Base-by-base conservation (phyloP, 2,888 invertebrate genomes). In the Thymelicus acteon region DNA sequence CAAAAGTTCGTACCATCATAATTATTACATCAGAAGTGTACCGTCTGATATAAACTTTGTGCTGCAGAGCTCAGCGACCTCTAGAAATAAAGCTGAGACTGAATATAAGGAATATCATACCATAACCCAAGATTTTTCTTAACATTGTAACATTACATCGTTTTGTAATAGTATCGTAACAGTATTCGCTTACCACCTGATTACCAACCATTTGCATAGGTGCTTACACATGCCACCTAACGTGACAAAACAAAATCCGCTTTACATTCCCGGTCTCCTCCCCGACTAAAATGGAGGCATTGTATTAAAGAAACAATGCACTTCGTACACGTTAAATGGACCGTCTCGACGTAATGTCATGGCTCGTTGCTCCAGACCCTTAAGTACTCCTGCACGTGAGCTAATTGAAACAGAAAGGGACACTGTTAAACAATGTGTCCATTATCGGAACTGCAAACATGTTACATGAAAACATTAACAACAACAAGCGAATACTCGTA, bases 341-440 rank as follows among this genome's bases (percentile, higher is more conserved):
- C 63, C 49, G 64, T 54, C 64, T 31, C 52, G 54, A 52, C 64
- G 54, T 19, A 37, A 63, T 63, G 63, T 44, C 60, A 61, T 13
- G 61, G 68, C 60, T 61, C 54, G 67, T 67, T 67, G 40, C 39
- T n/a, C 52, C 52, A 49, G 67, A 61, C 60, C 60, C 67, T 67
- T 37, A 57, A 68, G 61, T 61, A 67, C 61, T 40, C 8, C 68
- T 67, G 61, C 68, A 68, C 68, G 61, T 68, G 61, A 72, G 74
- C 71, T 76, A 76, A 76, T 77, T 74, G 74, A 74, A 76, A 76
- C 65, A 66, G 72, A 73, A 74, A 73, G 73, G 71, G 72, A 68
- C 71, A 61, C 72, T 63, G 49, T 48, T 49, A 52, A 52, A 63
- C 63, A 63, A 52, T 63, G 49, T 19, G 15, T 31, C 63, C 52